Percentiles rank a stretch among this genome's conserved stretches.
These are phyloP conservation scores for Saguinus midas DNA, from an alignment of 2,113 vertebrate genomes.

Conservation along the genomic window DNA sequence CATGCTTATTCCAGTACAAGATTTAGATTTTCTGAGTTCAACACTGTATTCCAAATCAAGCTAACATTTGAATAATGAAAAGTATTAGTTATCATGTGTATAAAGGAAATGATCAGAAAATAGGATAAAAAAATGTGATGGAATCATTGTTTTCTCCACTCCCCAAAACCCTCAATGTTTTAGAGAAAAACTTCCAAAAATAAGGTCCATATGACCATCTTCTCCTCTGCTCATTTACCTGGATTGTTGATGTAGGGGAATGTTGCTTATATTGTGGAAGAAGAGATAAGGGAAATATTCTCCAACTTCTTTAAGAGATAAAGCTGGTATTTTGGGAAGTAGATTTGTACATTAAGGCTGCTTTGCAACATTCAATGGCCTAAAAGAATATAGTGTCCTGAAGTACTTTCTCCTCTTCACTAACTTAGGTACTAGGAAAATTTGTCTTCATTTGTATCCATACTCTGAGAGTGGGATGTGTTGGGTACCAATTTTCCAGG, in stretches of 20 bases:
- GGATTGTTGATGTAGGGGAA: background rate
- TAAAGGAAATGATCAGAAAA: background rate
- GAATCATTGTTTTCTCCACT: background rate
- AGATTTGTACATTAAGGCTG: background rate
- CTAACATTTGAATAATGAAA: background rate
- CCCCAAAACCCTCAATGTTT: background rate
- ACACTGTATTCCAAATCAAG: background rate
- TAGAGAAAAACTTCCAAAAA: background rate
- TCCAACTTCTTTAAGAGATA: background rate
- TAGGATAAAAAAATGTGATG: background rate
- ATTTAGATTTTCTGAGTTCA: background rate
- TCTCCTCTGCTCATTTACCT: background rate
- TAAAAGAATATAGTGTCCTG: background rate
- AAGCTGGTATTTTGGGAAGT: background rate
- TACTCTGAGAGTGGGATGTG: constrained; percentile 31
- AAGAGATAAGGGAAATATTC: background rate
- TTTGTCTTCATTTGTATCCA: constrained; percentile 39
- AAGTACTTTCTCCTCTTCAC: background rate
- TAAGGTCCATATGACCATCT: background rate
- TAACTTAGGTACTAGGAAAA: constrained; percentile 1
- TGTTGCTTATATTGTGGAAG: background rate
- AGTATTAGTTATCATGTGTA: background rate
- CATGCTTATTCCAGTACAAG: background rate
- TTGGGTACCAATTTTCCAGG: constrained; percentile 52
- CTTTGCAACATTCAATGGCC: background rate